Conservation (phyloP, 2,888 invertebrate genomes). For the Mantis religiosa region DNA sequence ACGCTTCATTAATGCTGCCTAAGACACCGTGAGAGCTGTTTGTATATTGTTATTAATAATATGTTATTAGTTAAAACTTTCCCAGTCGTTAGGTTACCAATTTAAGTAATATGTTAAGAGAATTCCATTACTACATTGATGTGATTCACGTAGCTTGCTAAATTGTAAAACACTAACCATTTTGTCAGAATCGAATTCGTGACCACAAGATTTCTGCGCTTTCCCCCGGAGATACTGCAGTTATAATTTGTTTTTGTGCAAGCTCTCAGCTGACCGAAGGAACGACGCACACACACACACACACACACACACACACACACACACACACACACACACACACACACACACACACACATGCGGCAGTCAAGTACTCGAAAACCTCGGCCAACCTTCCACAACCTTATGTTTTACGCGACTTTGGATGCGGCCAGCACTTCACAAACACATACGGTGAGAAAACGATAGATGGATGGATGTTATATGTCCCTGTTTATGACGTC, state of each 20-base stretch:
- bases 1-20: too few relatives aligned
- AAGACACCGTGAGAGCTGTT: too few relatives aligned
- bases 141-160: not conserved
- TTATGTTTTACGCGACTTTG: not conserved
- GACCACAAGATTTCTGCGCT: not conserved
- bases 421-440: not conserved
- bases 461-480: conserved; percentile 1
- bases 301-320: not conserved
- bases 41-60: too few relatives aligned
- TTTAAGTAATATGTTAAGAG: not conserved
- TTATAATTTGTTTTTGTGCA: not conserved
- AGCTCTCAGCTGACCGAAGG: not conserved
- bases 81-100: not conserved
- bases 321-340: not conserved
- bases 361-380: not conserved
- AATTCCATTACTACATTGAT: not conserved
- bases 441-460: not conserved
- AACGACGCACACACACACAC: too few relatives aligned
- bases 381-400: not conserved
- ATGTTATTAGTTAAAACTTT: not conserved
- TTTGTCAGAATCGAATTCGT: not conserved
- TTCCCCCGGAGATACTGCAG: not conserved
- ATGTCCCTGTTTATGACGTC: conserved; percentile 6
- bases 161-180: not conserved
- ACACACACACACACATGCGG: not conserved